Evolutionary conservation across 2,113 vertebrate species (phyloP).

Genomic region (Oenanthe oenanthe): DNA sequence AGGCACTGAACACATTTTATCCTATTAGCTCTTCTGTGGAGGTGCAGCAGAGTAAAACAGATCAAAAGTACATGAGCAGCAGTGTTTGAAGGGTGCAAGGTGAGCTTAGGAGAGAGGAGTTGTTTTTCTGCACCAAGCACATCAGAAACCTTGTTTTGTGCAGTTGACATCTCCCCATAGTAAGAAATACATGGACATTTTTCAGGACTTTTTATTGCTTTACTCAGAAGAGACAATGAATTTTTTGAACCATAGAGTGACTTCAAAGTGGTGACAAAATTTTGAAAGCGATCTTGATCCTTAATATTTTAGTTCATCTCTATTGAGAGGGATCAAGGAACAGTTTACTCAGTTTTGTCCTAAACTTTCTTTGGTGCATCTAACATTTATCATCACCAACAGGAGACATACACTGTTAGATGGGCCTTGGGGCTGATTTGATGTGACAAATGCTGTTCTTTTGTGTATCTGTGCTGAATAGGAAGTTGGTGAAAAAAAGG

Average conservation of each 20-base stretch:
- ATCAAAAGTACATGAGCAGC: neutral
- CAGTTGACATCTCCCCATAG: neutral
- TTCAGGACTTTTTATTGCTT: constrained; percentile 7
- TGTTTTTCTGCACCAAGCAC: neutral
- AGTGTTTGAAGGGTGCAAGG: neutral
- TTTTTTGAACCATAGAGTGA: neutral
- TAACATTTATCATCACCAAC: neutral
- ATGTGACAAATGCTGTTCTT: neutral
- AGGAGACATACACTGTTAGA: neutral
- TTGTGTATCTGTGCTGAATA: neutral
- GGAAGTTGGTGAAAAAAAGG: neutral
- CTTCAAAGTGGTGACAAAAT: neutral
- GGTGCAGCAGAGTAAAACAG: neutral
- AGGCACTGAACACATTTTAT: neutral
- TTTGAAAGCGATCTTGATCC: neutral
- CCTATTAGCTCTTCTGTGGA: constrained; percentile 1
- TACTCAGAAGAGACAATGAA: neutral
- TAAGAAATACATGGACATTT: constrained; percentile 38
- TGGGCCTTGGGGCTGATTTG: neutral
- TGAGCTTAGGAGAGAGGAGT: neutral
- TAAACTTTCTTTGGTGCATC: neutral
- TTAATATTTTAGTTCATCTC: neutral
- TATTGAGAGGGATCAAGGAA: neutral
- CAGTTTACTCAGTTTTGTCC: neutral
- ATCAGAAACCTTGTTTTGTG: constrained; percentile 36